These are phyloP conservation scores for Oscheius sp. DNA, from an alignment of 2,888 invertebrate genomes.

Conservation along the genomic window DNA sequence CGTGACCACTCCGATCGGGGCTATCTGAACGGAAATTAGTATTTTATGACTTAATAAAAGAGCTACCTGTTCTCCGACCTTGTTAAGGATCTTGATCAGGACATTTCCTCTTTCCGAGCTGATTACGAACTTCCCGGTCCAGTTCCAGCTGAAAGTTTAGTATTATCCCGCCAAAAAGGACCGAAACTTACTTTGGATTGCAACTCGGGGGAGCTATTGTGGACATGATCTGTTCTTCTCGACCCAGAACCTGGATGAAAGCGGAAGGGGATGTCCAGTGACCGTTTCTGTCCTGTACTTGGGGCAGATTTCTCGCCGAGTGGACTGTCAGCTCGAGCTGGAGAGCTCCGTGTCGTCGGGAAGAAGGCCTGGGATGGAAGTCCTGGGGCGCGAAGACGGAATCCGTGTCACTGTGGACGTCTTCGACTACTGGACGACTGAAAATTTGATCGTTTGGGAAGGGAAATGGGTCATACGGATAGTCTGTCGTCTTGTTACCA, in stretches of 20 bases:
- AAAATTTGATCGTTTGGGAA: too few relatives aligned
- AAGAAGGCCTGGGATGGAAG: neutral
- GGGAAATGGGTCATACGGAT: too few relatives aligned
- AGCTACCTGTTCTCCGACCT: constrained; percentile 16
- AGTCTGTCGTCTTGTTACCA: too few relatives aligned
- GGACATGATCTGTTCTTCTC: constrained; percentile 58
- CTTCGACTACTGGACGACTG: too few relatives aligned
- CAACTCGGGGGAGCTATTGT: constrained; percentile 42
- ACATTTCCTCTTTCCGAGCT: constrained; percentile 54
- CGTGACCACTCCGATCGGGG: constrained; percentile 22
- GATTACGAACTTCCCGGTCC: constrained; percentile 54
- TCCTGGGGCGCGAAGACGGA: too few relatives aligned
- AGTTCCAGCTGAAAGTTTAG: constrained; percentile 42
- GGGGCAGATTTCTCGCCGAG: constrained; percentile 52
- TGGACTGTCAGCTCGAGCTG: constrained; percentile 49
- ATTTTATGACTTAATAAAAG: neutral
- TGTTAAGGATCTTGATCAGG: constrained; percentile 52
- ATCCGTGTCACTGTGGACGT: too few relatives aligned
- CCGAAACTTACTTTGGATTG: constrained; percentile 29
- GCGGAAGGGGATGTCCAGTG: constrained; percentile 42
- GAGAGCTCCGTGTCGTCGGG: constrained; percentile 36
- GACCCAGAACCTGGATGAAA: constrained; percentile 49
- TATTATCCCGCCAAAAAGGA: neutral
- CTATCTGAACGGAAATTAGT: neutral
- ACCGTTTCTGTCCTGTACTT: constrained; percentile 49